Evolutionary conservation across 2,888 invertebrate genomes (phyloP).

Genomic region (Calliopum simillimum): DNA sequence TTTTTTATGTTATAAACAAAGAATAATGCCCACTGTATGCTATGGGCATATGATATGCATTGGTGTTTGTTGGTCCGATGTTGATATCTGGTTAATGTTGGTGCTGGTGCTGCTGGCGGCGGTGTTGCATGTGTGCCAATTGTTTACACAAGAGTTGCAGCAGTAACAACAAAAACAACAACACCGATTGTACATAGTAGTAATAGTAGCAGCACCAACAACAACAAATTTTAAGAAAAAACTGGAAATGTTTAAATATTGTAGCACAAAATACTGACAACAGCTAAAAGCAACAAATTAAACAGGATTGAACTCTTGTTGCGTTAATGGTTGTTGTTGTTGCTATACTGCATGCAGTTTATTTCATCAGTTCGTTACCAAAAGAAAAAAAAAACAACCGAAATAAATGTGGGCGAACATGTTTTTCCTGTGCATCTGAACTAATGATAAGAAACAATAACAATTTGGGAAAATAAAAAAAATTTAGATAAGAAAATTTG

Average conservation of each 20-base stretch:
- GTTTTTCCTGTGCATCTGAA: conserved; percentile 51
- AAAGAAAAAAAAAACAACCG: conserved; percentile 29
- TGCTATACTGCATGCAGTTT: conserved; percentile 4
- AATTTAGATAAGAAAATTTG: no score
- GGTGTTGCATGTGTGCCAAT: conserved; percentile 28
- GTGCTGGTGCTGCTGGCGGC: conserved; percentile 19
- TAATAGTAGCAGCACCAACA: conserved; percentile 41
- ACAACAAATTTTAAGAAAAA: conserved; percentile 9
- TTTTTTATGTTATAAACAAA: no score
- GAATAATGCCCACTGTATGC: no score
- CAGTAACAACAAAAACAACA: conserved; percentile 5
- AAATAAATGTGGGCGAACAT: conserved; percentile 59
- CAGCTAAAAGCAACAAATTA: conserved; percentile 7
- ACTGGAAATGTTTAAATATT: conserved; percentile 22
- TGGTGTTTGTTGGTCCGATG: no score
- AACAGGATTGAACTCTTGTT: conserved; percentile 15
- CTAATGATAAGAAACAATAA: conserved; percentile 25
- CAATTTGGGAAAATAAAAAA: conserved; percentile 27
- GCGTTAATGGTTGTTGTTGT: conserved; percentile 11
- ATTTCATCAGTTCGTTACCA: conserved; percentile 33
- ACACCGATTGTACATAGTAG: conserved; percentile 7
- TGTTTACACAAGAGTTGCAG: conserved; percentile 36
- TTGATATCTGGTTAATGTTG: conserved; percentile 6
- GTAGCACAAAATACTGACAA: background rate
- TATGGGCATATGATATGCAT: no score